Percentiles rank a stretch among this genome's conserved stretches.
phyloP scores from a whole-genome alignment of 2,797 vertebrate genomes.

The Buceros bicornis region DNA sequence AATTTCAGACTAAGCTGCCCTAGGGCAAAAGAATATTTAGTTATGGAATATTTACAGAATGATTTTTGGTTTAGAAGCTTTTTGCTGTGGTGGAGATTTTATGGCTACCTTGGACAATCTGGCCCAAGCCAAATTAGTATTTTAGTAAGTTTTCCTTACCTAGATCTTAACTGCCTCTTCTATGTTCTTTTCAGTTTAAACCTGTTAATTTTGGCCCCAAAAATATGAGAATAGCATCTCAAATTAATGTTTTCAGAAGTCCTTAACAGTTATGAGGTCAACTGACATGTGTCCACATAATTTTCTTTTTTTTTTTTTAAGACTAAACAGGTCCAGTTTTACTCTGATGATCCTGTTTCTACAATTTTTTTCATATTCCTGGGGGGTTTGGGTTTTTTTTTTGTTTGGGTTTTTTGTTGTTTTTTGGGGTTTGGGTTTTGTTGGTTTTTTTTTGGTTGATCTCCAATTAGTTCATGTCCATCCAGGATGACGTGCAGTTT shows the following conservation, averaged over 20 bases:
- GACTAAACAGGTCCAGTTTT: not conserved
- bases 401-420: too few relatives aligned
- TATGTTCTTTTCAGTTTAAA: not conserved
- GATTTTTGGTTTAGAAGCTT: not conserved
- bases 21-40: not conserved
- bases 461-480: not conserved
- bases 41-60: not conserved
- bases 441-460: not conserved
- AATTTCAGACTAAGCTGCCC: not conserved
- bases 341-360: not conserved
- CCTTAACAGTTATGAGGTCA: not conserved
- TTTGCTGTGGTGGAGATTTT: not conserved
- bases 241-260: not conserved
- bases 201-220: not conserved
- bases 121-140: not conserved
- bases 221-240: not conserved
- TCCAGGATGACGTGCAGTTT: not conserved
- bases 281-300: accelerated
- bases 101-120: not conserved
- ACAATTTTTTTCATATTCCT: not conserved
- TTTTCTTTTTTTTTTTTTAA: not conserved
- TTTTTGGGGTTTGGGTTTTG: too few relatives aligned
- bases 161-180: not conserved
- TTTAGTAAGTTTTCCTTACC: not conserved
- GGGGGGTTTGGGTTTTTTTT: too few relatives aligned